phyloP scores from a whole-genome alignment of 2,113 vertebrate species.

The Oncorhynchus mykiss region DNA sequence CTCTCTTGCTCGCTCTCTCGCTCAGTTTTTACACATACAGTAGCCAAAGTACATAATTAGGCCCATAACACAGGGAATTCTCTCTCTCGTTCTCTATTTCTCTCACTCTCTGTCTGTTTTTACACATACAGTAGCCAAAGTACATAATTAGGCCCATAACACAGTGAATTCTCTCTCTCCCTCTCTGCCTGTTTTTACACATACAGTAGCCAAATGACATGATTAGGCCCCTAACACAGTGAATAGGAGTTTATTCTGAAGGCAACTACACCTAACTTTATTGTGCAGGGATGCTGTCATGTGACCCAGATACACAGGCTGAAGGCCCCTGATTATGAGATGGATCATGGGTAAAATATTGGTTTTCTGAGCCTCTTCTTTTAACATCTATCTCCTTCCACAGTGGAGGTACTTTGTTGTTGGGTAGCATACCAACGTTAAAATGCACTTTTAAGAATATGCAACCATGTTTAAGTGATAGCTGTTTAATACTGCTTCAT shows the following conservation, averaged over 20 bases:
- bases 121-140: not conserved
- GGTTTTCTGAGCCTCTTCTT: not conserved
- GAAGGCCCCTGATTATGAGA: not conserved
- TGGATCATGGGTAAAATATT: not conserved
- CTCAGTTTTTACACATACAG: too few species aligned
- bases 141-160: conserved; percentile 1
- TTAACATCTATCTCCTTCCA: not conserved
- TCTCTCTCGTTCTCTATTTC: not conserved
- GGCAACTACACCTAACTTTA: not conserved
- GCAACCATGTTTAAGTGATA: too few species aligned
- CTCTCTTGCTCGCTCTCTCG: not conserved
- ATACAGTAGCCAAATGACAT: not conserved
- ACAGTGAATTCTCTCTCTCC: not conserved
- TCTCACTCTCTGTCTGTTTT: too few species aligned
- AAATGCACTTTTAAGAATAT: not conserved
- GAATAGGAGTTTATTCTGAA: conserved; percentile 17
- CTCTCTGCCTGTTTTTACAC: too few species aligned
- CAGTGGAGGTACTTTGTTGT: not conserved
- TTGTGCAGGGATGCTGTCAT: conserved; percentile 17
- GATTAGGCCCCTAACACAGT: not conserved
- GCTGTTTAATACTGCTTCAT: too few species aligned
- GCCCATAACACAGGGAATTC: not conserved
- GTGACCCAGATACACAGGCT: conserved; percentile 6
- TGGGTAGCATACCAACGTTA: not conserved
- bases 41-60: conserved; percentile 9